These are phyloP conservation scores for Corbicula japonica DNA, from an alignment of 2,888 invertebrate genomes.

Conservation along the genomic window DNA sequence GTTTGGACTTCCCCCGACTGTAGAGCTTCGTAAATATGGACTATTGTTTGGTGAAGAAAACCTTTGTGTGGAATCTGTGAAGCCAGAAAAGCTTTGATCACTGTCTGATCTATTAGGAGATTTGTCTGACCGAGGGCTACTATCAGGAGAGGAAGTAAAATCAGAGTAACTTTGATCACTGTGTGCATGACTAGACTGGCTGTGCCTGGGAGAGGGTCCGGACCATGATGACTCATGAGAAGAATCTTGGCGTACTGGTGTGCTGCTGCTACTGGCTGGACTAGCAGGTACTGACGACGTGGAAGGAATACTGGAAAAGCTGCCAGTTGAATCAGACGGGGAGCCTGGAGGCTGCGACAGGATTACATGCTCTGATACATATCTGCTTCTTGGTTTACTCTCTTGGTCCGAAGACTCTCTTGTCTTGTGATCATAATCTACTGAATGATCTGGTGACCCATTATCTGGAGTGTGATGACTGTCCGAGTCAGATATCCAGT, in stretches of 20 bases:
- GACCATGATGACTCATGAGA: too few species aligned
- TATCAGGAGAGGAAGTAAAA: too few species aligned
- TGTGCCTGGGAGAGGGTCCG: not conserved
- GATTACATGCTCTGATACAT: slow-evolving; percentile 43
- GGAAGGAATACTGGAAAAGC: slow-evolving; percentile 54
- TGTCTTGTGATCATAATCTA: slow-evolving; percentile 18
- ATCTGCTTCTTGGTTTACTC: not conserved
- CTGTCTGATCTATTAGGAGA: too few species aligned
- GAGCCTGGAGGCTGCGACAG: slow-evolving; percentile 55
- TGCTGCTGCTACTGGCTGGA: not conserved
- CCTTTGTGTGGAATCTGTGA: too few species aligned
- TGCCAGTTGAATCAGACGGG: slow-evolving; percentile 36
- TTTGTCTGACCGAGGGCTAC: too few species aligned
- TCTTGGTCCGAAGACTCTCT: too few species aligned
- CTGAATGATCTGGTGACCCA: slow-evolving; percentile 5
- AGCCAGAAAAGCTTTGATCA: too few species aligned
- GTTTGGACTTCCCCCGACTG: too few species aligned
- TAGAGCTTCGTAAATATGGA: too few species aligned
- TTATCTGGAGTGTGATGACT: slow-evolving; percentile 19
- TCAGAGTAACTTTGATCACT: not conserved
- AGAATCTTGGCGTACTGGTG: too few species aligned
- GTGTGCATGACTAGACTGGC: slow-evolving; percentile 1
- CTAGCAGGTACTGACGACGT: slow-evolving; percentile 40
- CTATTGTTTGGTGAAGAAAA: too few species aligned
- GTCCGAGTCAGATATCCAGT: slow-evolving; percentile 28